Percentiles rank a stretch among this genome's conserved stretches.
Conservation (phyloP, 2,797 vertebrate species). For the Phoebastria nigripes region DNA sequence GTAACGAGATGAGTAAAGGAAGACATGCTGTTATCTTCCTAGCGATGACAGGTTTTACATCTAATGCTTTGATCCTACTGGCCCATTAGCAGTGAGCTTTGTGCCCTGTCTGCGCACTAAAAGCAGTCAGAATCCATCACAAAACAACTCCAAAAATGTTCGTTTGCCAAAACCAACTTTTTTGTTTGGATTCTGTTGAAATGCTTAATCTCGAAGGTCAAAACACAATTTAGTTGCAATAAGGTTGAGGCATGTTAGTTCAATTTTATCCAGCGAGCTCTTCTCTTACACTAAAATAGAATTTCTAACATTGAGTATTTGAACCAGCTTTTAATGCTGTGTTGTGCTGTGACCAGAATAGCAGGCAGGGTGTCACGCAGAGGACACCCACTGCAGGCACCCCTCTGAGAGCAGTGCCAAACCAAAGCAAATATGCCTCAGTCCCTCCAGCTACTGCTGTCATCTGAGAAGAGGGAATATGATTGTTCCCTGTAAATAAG, state of each 20-base stretch:
- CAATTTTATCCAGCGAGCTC: neutral
- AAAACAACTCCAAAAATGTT: neutral
- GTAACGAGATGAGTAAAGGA: neutral
- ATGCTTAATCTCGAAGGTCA: neutral
- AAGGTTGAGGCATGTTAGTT: neutral
- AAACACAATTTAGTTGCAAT: neutral
- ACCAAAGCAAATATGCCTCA: constrained; percentile 1
- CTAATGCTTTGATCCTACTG: neutral
- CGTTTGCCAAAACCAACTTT: neutral
- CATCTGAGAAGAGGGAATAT: neutral
- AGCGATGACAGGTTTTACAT: neutral
- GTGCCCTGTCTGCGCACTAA: neutral
- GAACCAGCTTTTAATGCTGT: constrained; percentile 10
- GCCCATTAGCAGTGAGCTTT: neutral
- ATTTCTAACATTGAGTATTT: neutral
- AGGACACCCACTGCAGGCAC: constrained; percentile 28
- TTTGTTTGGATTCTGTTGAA: neutral
- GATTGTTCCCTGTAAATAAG: constrained; percentile 7
- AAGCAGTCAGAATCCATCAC: neutral
- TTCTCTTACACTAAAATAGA: neutral
- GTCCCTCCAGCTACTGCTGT: constrained; percentile 54
- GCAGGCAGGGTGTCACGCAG: constrained; percentile 26
- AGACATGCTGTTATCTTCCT: neutral
- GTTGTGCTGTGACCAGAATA: neutral
- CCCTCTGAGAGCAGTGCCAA: constrained; percentile 23